These are phyloP conservation scores for Phymatocera aterrima DNA, from an alignment of 2,888 invertebrate species.

Conservation along the genomic window DNA sequence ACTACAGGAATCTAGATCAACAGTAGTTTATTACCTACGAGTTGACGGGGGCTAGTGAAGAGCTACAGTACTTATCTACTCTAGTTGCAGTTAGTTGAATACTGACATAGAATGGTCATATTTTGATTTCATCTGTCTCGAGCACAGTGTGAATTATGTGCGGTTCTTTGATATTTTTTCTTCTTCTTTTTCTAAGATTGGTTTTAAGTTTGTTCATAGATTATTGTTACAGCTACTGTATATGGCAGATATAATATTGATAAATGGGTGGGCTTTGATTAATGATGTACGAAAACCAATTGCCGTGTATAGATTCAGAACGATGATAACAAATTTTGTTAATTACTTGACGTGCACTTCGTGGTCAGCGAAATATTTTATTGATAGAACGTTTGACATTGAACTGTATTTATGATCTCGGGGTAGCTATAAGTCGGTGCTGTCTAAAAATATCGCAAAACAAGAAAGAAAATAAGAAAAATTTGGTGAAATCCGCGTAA, in stretches of 20 bases:
- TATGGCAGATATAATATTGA: no score
- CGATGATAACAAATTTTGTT: no score
- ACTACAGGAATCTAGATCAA: slow-evolving; percentile 14
- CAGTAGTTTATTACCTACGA: slow-evolving; percentile 20
- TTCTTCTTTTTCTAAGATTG: no score
- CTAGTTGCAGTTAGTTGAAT: slow-evolving; percentile 9
- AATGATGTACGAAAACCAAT: no score
- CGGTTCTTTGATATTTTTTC: no score
- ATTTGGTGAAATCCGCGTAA: no score
- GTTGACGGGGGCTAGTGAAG: neutral
- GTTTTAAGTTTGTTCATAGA: no score
- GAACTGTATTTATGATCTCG: neutral
- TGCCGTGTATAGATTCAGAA: no score
- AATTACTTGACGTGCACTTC: no score
- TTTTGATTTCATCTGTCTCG: neutral
- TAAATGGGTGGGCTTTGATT: no score
- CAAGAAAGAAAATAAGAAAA: no score
- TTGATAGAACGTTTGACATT: neutral
- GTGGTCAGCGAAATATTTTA: neutral
- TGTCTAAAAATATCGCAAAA: neutral
- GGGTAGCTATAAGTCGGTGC: neutral
- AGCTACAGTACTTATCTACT: neutral
- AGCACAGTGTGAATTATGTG: neutral
- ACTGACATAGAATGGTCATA: slow-evolving; percentile 3
- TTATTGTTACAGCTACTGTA: no score